These are phyloP conservation scores for Betta splendens DNA, from an alignment of 2,797 vertebrate genomes.

Conservation along the genomic window DNA sequence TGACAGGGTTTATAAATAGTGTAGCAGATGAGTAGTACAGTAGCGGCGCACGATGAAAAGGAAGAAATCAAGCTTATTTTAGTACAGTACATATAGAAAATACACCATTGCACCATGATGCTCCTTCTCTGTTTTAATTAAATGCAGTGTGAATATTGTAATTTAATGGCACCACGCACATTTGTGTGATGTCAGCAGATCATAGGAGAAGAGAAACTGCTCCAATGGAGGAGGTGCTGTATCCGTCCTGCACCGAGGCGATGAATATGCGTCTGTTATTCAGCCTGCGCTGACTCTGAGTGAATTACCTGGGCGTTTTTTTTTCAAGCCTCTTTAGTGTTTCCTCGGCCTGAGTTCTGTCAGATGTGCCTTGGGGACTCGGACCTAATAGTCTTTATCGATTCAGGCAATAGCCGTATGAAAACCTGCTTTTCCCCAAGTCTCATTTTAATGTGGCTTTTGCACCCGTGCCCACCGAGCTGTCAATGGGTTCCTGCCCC, in stretches of 20 bases:
- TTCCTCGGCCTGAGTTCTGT: slow-evolving; percentile 39
- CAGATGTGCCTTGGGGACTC: slow-evolving; percentile 51
- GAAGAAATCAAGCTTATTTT: background rate
- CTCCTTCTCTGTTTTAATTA: slow-evolving; percentile 2
- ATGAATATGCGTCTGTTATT: slow-evolving; percentile 36
- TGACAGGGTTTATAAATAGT: slow-evolving; percentile 49
- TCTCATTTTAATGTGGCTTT: slow-evolving; percentile 73
- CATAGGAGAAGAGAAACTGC: background rate
- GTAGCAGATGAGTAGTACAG: slow-evolving; percentile 9
- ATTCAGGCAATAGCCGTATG: slow-evolving; percentile 58
- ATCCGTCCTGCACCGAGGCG: background rate
- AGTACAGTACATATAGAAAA: background rate
- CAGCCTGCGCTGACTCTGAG: slow-evolving; percentile 28
- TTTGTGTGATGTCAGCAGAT: slow-evolving; percentile 17
- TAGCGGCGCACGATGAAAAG: background rate
- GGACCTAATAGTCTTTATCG: slow-evolving; percentile 69
- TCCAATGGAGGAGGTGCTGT: background rate
- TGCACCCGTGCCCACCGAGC: slow-evolving; percentile 56
- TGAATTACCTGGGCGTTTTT: slow-evolving; percentile 37
- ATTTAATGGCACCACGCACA: background rate
- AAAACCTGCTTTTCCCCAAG: slow-evolving; percentile 61
- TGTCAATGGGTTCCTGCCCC: slow-evolving; percentile 64
- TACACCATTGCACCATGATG: background rate
- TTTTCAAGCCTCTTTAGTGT: slow-evolving; percentile 46
- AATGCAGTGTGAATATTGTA: background rate